Conservation (phyloP, 2,113 vertebrate species). For the Phrynosoma platyrhinos region DNA sequence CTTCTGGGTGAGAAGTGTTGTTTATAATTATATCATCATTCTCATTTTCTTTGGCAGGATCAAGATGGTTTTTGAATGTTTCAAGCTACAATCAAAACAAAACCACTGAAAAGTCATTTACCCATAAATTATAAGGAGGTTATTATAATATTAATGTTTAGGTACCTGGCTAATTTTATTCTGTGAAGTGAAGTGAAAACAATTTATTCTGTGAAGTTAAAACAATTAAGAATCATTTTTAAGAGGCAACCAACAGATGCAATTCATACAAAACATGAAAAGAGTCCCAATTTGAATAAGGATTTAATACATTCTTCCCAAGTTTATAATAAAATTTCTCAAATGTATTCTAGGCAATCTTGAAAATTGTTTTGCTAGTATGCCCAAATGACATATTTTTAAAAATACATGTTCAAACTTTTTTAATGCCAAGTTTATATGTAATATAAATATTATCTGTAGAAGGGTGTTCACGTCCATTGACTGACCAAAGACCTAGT, state of each 20-base stretch:
- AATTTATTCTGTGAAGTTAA: neutral
- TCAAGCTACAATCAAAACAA: conserved; percentile 83
- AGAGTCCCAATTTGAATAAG: neutral
- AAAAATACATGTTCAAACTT: neutral
- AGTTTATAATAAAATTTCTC: neutral
- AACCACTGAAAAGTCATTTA: conserved; percentile 42
- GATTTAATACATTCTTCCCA: neutral
- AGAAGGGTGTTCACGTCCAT: neutral
- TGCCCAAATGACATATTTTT: neutral
- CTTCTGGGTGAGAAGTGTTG: conserved; percentile 78
- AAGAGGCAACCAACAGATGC: conserved; percentile 22
- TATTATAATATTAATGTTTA: conserved; percentile 24
- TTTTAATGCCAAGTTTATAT: neutral
- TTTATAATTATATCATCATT: conserved; percentile 81
- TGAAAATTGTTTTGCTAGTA: neutral
- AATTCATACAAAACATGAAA: conserved; percentile 33
- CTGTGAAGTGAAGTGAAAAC: neutral
- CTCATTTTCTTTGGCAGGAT: conserved; percentile 79
- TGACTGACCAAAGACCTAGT: neutral
- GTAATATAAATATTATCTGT: conserved; percentile 23
- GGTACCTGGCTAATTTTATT: conserved; percentile 3
- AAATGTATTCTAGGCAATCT: neutral
- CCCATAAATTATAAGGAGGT: neutral
- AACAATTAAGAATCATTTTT: conserved; percentile 40
- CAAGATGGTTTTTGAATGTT: conserved; percentile 80